A percentile compares a stretch with the other conserved stretches of the same genome.
Conservation (phyloP, 2,888 invertebrate genomes). For the Noctua janthina region DNA sequence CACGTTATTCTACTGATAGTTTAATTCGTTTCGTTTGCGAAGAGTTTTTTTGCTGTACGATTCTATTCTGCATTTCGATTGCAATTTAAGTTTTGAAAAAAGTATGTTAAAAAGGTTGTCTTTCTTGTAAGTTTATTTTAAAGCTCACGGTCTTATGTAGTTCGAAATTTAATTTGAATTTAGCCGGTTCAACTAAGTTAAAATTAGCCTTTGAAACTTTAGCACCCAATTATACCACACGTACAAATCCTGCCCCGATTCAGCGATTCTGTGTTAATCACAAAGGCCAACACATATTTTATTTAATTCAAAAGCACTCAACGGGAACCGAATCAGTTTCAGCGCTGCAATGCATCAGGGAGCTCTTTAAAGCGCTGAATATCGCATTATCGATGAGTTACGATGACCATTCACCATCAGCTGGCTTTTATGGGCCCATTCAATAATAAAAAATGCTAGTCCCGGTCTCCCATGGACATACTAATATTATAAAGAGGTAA, state of each 20-base stretch:
- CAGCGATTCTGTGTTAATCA: conserved; percentile 47
- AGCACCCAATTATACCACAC: conserved; percentile 5
- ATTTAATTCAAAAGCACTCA: conserved; percentile 59
- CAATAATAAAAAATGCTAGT: conserved; percentile 64
- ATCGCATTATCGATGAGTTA: conserved; percentile 69
- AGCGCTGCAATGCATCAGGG: conserved; percentile 67
- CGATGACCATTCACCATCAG: conserved; percentile 68
- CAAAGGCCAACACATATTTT: conserved; percentile 54
- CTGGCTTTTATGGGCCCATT: conserved; percentile 67
- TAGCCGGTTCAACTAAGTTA: background rate
- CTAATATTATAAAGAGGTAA: conserved; percentile 56
- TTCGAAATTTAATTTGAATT: conserved; percentile 18
- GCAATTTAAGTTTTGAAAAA: conserved; percentile 72
- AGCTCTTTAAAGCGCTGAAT: conserved; percentile 67
- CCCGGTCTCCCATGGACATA: conserved; percentile 16
- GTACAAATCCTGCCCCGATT: background rate
- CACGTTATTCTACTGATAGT: conserved; percentile 85
- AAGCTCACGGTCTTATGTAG: conserved; percentile 29
- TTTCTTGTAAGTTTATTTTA: conserved; percentile 42
- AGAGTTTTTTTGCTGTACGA: conserved; percentile 74
- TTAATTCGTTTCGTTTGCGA: conserved; percentile 83
- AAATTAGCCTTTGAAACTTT: conserved; percentile 7
- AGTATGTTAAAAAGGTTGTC: conserved; percentile 26
- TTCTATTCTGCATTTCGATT: conserved; percentile 73
- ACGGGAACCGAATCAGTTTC: conserved; percentile 61